Evolutionary conservation across 2,113 vertebrate species (phyloP).

Genomic region (Pionites leucogaster): DNA sequence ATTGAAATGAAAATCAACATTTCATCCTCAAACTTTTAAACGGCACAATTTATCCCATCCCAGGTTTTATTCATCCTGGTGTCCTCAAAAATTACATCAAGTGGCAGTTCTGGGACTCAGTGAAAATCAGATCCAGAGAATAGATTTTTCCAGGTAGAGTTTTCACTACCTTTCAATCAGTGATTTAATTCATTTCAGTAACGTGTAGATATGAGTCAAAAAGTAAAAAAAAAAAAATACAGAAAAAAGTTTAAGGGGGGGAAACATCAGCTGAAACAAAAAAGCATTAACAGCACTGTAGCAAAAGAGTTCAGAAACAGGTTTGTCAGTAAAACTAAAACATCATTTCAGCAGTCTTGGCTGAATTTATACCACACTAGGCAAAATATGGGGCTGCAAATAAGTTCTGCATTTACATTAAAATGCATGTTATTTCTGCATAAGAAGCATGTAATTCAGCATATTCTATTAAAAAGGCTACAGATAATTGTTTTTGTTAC

Average conservation of each 20-base stretch:
- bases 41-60: fast-evolving
- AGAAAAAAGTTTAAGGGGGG: not conserved
- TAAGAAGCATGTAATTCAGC: not conserved
- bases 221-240: not conserved
- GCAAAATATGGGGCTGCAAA: not conserved
- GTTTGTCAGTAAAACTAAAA: slow-evolving; percentile 42
- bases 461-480: not conserved
- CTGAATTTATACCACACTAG: slow-evolving; percentile 32
- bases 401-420: not conserved
- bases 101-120: not conserved
- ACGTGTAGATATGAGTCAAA: not conserved
- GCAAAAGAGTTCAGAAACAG: slow-evolving; percentile 3
- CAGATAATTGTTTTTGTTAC: not conserved
- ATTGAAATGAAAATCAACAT: not conserved
- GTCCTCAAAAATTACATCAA: not conserved
- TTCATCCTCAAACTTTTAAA: not conserved
- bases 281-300: not conserved
- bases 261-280: not conserved
- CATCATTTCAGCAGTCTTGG: not conserved
- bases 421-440: not conserved
- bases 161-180: not conserved
- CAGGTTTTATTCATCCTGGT: not conserved
- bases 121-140: not conserved
- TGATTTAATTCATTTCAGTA: slow-evolving; percentile 7
- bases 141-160: not conserved